These are phyloP conservation scores for Euwallacea similis DNA, from an alignment of 1,140 invertebrate genomes.

Conservation along the genomic window DNA sequence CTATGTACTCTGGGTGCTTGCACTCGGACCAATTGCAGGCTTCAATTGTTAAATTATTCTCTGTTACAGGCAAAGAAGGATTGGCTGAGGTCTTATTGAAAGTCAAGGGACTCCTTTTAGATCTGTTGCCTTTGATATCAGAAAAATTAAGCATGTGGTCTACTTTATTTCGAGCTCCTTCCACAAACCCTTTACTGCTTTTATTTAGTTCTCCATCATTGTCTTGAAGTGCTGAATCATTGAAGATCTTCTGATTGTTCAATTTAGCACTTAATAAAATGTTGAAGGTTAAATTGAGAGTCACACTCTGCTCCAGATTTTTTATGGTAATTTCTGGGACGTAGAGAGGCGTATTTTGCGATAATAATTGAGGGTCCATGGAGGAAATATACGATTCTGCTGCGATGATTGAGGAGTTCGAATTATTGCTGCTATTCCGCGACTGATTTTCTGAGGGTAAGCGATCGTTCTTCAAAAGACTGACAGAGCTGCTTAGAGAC, in stretches of 20 bases:
- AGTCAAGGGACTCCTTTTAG: neutral
- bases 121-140: neutral
- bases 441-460: neutral
- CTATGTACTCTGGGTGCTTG: slow-evolving; percentile 79
- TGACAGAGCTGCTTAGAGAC: slow-evolving; percentile 57
- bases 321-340: slow-evolving; percentile 25
- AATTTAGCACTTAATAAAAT: slow-evolving; percentile 49
- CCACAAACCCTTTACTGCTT: neutral
- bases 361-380: slow-evolving; percentile 1
- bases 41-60: neutral
- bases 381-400: no score
- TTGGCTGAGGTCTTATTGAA: neutral
- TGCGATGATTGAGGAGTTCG: neutral
- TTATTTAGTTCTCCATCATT: no score
- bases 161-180: neutral
- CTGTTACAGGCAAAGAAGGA: neutral
- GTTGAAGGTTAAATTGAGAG: slow-evolving; percentile 48
- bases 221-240: neutral
- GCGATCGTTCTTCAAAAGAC: slow-evolving; percentile 21
- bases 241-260: slow-evolving; percentile 16
- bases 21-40: slow-evolving; percentile 5
- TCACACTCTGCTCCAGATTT: slow-evolving; percentile 45
- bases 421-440: neutral
- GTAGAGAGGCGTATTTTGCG: slow-evolving; percentile 17
- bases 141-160: neutral